Evolutionary conservation across 2,113 vertebrate genomes (phyloP).

Genomic region (Laticauda laticaudata): DNA sequence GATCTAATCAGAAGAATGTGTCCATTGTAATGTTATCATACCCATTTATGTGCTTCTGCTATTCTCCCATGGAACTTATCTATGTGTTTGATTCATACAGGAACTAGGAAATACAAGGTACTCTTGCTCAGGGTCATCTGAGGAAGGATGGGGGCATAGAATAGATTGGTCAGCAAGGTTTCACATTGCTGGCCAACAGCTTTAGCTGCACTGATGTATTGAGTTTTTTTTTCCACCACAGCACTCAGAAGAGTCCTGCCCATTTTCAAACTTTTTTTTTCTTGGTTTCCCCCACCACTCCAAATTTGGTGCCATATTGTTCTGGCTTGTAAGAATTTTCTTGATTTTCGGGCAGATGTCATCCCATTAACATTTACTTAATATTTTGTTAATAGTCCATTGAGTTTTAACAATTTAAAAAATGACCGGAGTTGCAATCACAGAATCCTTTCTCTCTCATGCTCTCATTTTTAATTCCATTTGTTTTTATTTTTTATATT

Average conservation of each 20-base stretch:
- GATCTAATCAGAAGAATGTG: background rate
- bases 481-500: background rate
- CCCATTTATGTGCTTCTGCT: background rate
- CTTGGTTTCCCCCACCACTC: background rate
- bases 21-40: background rate
- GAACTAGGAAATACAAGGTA: background rate
- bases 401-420: background rate
- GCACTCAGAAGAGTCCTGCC: background rate
- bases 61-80: background rate
- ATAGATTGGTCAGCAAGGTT: background rate
- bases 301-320: background rate
- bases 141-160: background rate
- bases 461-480: background rate
- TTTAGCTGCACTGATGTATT: background rate
- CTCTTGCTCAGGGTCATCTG: background rate
- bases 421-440: background rate
- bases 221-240: background rate
- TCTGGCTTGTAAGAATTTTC: background rate
- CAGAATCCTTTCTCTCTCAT: background rate
- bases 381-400: background rate
- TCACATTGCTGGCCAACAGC: background rate
- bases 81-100: background rate
- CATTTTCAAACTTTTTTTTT: background rate
- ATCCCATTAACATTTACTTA: background rate
- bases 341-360: background rate